Percentiles rank a stretch among this genome's conserved stretches.
Conservation (phyloP, 2,888 invertebrate genomes). For the Magallana nippona region DNA sequence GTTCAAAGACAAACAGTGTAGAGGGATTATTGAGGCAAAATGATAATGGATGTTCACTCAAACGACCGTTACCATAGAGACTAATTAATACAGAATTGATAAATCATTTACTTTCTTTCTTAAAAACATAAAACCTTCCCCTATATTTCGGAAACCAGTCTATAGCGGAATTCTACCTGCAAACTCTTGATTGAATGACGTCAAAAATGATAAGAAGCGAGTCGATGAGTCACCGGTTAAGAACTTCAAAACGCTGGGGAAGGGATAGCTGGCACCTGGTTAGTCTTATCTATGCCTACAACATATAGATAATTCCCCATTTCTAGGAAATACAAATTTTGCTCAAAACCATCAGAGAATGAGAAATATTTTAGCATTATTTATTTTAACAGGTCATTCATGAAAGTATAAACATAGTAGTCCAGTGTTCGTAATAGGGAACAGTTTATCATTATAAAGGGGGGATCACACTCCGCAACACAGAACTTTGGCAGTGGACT, state of each 20-base stretch:
- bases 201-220: constrained; percentile 13
- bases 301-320: not conserved
- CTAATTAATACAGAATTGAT: too few species aligned
- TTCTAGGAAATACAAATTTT: not conserved
- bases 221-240: constrained; percentile 11
- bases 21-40: too few species aligned
- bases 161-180: not conserved
- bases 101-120: too few species aligned
- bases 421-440: too few species aligned
- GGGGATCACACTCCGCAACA: not conserved
- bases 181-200: constrained; percentile 17
- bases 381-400: too few species aligned
- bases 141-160: not conserved
- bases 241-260: constrained; percentile 5
- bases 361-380: too few species aligned
- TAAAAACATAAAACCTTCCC: not conserved
- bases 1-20: too few species aligned
- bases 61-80: too few species aligned
- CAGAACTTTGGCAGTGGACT: not conserved
- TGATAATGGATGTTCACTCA: too few species aligned
- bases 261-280: constrained; percentile 22
- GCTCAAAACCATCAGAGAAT: too few species aligned
- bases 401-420: too few species aligned
- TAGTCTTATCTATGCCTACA: constrained; percentile 2
- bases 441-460: not conserved